Base-by-base conservation (phyloP, 1,140 invertebrate species). In the Macrostomum lignano region DNA sequence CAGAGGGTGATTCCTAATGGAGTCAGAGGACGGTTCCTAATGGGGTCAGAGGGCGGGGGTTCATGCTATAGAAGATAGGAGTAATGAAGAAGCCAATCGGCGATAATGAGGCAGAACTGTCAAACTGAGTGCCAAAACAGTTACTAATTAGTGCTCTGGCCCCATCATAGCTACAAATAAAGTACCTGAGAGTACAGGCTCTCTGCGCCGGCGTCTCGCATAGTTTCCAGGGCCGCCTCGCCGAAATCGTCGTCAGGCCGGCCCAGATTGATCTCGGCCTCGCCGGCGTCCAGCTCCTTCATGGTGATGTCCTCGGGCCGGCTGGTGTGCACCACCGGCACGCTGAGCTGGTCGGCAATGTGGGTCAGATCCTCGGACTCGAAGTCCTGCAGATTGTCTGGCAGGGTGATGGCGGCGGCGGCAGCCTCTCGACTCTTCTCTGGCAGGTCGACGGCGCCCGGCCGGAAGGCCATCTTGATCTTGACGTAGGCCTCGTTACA, bases 401-500 rank as follows among this genome's bases (percentile, higher is more conserved):
- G 79, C 17, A 91, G 62, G 19, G 79, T 88, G 37, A 88, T 88
- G 19, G 81, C 78, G 58, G 77, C 81, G 30, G 79, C 79, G 7
- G 26, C 19, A 21, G 79, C 81, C 57, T 93, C 81, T 41, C 82
- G 58, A 48, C 88, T 79, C 43, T 88, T 84, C 54, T 94, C 84
- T 1, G 84, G 81, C 31, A 94, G 59, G 60, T 94, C 84, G 1
- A 93, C 84, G 69, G 91, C 84, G 10, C 84, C 86, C 20, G 86
- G 84, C 43, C 86, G 64, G 52, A 96, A 98, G 13, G 88, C 86
- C 77, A 88, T 81, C 67, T 93, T 98, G 44, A 98, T 98, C 61
- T 96, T 98, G 25, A 96, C 81, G 60, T 96, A 96, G 1, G 91
- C 88, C 62, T 98, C 88, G 74, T 98, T 96, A 60, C 91, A 98